These are phyloP conservation scores for Guaruba guarouba DNA, from an alignment of 2,113 vertebrate genomes.

Conservation along the genomic window DNA sequence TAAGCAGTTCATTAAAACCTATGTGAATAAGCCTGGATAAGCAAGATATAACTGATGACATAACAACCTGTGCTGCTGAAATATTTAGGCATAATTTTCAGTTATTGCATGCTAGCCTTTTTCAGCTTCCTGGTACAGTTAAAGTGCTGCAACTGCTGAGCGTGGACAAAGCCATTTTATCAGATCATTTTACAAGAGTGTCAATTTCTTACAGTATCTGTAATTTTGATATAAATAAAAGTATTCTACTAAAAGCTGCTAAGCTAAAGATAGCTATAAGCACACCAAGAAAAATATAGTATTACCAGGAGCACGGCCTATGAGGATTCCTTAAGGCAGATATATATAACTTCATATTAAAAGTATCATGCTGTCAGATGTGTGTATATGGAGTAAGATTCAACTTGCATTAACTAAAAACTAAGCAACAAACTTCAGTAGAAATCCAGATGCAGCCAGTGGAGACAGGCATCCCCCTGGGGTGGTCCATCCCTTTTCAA, in stretches of 20 bases:
- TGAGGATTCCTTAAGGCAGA: background rate
- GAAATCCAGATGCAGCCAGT: background rate
- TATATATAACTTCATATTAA: background rate
- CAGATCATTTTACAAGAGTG: constrained; percentile 12
- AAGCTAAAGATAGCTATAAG: background rate
- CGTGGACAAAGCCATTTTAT: constrained; percentile 26
- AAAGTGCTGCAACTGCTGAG: background rate
- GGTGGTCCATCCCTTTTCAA: background rate
- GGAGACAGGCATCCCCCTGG: background rate
- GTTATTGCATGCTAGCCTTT: constrained; percentile 23
- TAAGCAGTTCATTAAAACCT: constrained; percentile 27
- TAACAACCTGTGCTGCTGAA: constrained; percentile 47
- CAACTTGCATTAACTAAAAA: background rate
- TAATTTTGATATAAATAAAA: constrained; percentile 29
- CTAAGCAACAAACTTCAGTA: background rate
- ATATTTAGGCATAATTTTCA: constrained; percentile 53
- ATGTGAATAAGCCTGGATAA: constrained; percentile 7
- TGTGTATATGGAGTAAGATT: background rate
- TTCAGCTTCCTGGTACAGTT: background rate
- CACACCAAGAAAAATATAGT: background rate
- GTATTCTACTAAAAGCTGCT: constrained; percentile 19
- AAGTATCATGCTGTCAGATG: background rate
- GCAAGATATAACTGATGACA: constrained; percentile 42
- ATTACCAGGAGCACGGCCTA: background rate
- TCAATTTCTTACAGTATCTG: background rate